Evolutionary conservation across 2,113 vertebrate species (phyloP).

Genomic region (Ariopsis seemanni): DNA sequence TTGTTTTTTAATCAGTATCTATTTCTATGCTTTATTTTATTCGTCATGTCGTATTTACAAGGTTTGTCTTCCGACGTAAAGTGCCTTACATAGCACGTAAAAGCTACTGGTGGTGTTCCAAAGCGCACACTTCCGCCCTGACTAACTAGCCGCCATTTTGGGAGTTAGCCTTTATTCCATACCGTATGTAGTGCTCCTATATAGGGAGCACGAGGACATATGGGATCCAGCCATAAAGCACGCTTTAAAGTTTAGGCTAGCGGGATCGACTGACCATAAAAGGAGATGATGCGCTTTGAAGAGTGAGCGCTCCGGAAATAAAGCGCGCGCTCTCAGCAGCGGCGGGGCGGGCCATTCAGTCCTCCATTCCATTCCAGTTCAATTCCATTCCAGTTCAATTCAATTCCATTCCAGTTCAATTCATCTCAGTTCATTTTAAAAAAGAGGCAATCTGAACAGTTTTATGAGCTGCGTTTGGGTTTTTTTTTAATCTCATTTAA

Average conservation of each 20-base stretch:
- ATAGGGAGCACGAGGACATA: neutral
- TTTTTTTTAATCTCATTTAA: too few relatives aligned
- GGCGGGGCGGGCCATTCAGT: too few relatives aligned
- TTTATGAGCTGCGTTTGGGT: too few relatives aligned
- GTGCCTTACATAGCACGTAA: neutral
- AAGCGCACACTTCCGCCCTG: neutral
- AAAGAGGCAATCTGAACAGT: too few relatives aligned
- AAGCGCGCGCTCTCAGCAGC: neutral
- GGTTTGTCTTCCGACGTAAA: neutral
- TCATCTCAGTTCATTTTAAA: too few relatives aligned
- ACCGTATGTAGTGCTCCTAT: neutral
- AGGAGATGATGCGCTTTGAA: conserved; percentile 38
- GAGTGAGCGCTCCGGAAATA: conserved; percentile 51
- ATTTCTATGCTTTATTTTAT: neutral
- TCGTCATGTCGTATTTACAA: neutral
- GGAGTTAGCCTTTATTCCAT: neutral
- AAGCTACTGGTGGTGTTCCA: neutral
- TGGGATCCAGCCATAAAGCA: neutral
- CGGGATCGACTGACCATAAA: conserved; percentile 59
- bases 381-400: too few relatives aligned
- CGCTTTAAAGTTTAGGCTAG: conserved; percentile 43
- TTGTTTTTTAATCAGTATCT: neutral
- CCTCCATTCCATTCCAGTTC: too few relatives aligned
- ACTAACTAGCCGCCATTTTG: neutral
- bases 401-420: too few relatives aligned